A percentile compares a stretch with the other conserved stretches of the same genome.
Conservation (phyloP, 2,113 vertebrate species). For the Riparia riparia region DNA sequence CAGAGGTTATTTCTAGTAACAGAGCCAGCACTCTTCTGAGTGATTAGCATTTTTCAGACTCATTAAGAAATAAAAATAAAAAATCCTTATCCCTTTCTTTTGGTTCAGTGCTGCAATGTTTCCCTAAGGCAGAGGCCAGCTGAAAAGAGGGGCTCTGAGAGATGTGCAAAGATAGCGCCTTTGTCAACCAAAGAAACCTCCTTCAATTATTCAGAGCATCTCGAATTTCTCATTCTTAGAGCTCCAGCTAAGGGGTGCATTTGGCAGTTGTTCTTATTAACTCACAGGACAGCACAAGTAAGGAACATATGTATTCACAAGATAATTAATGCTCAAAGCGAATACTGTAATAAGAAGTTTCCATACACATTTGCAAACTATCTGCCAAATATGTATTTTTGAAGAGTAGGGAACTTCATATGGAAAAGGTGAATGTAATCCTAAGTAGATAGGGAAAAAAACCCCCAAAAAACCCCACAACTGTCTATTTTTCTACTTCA, state of each 20-base stretch:
- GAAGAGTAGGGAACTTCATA: background rate
- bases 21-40: background rate
- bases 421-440: background rate
- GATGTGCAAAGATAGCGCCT: constrained; percentile 50
- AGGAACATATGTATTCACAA: background rate
- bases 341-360: background rate
- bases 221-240: constrained; percentile 45
- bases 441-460: background rate
- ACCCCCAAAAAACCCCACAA: too few relatives aligned
- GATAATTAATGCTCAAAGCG: background rate
- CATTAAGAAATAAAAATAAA: background rate
- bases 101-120: background rate
- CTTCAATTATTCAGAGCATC: constrained; percentile 74
- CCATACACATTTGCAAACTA: background rate
- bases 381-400: background rate
- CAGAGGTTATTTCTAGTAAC: background rate
- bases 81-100: background rate
- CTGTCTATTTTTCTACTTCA: background rate
- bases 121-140: background rate
- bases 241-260: constrained; percentile 9
- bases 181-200: constrained; percentile 43
- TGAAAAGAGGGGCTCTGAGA: background rate
- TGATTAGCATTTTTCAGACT: background rate
- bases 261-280: background rate
- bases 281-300: background rate